A percentile compares a stretch with the other conserved stretches of the same genome.
Evolutionary conservation across 2,888 invertebrate genomes (phyloP).

Genomic region (Drosophila nr. perissopoda): DNA sequence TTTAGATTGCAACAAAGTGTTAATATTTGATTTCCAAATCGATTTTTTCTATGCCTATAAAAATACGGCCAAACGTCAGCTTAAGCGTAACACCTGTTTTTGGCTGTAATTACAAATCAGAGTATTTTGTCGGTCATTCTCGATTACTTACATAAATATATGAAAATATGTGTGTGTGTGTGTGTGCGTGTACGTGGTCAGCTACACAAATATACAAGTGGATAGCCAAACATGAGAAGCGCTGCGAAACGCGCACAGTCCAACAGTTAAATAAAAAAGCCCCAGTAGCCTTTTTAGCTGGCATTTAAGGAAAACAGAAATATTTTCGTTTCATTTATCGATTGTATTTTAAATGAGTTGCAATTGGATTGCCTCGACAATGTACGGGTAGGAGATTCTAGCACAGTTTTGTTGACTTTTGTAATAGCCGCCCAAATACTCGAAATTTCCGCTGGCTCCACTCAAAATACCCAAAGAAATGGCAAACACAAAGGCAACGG

Average conservation of each 20-base stretch:
- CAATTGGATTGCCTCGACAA: constrained; percentile 33
- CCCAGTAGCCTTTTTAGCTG: constrained; percentile 21
- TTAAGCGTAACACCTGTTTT: neutral
- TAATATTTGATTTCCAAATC: neutral
- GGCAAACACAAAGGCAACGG: constrained; percentile 2
- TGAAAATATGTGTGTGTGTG: constrained; percentile 1
- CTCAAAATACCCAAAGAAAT: constrained; percentile 49
- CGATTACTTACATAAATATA: neutral
- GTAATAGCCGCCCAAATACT: constrained; percentile 65
- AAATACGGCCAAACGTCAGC: neutral
- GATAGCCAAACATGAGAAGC: constrained; percentile 11
- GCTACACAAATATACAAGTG: constrained; percentile 1
- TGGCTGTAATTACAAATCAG: neutral
- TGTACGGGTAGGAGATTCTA: constrained; percentile 12
- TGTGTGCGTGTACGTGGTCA: constrained; percentile 12
- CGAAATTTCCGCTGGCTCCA: constrained; percentile 60
- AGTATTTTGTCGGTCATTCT: neutral
- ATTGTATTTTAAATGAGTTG: constrained; percentile 73
- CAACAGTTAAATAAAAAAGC: constrained; percentile 19
- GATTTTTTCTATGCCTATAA: neutral
- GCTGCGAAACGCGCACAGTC: neutral
- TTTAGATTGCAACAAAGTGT: neutral
- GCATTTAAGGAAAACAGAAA: neutral
- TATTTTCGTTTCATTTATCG: constrained; percentile 71
- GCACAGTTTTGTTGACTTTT: constrained; percentile 64